phyloP scores from a whole-genome alignment of 2,113 vertebrate genomes.

The Ptilorrhoa leucosticta region DNA sequence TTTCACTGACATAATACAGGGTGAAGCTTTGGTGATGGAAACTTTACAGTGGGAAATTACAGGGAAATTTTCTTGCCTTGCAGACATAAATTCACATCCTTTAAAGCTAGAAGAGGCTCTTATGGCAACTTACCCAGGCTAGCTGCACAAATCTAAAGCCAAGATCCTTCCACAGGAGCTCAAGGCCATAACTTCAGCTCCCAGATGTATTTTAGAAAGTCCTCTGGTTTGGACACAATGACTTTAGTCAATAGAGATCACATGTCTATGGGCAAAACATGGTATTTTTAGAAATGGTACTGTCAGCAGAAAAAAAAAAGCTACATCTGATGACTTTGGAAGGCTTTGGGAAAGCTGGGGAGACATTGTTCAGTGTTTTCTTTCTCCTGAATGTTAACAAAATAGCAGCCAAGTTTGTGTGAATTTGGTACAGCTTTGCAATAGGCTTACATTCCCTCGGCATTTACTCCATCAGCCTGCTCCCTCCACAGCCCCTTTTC shows the following conservation, averaged over 20 bases:
- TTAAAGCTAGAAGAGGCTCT: neutral
- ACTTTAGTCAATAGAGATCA: neutral
- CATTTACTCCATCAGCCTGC: neutral
- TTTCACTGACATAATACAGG: neutral
- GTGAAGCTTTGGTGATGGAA: neutral
- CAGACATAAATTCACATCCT: neutral
- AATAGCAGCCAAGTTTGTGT: neutral
- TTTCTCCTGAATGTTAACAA: neutral
- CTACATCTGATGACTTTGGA: neutral
- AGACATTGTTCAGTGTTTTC: neutral
- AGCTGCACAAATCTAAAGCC: neutral
- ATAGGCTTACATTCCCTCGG: fast-evolving
- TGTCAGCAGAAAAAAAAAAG: neutral
- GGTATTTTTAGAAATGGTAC: neutral
- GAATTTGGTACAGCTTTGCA: neutral
- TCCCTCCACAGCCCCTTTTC: neutral
- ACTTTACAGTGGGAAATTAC: too few species aligned
- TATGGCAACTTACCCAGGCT: neutral
- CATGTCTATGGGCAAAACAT: neutral
- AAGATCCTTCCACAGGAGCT: neutral
- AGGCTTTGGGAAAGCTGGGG: neutral
- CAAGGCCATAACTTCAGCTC: neutral
- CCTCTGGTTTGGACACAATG: neutral
- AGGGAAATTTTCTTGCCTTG: neutral
- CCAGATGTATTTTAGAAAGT: neutral